Percentiles rank a stretch among this genome's conserved stretches.
Evolutionary conservation across 2,113 vertebrate genomes (phyloP).

Genomic region (Gavialis gangeticus): DNA sequence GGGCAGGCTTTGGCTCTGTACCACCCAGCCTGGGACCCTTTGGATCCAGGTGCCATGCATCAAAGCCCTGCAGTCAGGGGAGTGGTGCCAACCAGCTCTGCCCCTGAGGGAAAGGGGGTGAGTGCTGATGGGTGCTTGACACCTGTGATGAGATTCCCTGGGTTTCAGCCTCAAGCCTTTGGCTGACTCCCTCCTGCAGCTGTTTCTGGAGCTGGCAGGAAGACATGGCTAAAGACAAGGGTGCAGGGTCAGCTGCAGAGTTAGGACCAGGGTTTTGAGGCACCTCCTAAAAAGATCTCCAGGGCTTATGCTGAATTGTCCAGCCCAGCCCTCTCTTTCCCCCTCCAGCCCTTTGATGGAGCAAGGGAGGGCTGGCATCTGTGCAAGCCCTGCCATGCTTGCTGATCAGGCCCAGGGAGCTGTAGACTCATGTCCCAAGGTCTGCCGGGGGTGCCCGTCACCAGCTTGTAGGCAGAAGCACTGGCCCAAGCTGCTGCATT

Average conservation of each 20-base stretch:
- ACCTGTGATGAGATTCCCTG: neutral
- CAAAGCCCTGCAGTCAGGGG: neutral
- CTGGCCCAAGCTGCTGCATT: no score
- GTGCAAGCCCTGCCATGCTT: no score
- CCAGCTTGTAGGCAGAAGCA: no score
- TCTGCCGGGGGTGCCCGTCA: no score
- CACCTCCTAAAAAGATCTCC: neutral
- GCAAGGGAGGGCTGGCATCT: neutral
- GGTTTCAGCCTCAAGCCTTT: neutral
- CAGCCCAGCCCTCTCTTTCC: neutral
- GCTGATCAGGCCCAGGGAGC: no score
- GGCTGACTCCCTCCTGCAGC: neutral
- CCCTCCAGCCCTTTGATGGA: neutral
- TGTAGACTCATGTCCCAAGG: no score
- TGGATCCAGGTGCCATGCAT: neutral
- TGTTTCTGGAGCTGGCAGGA: neutral
- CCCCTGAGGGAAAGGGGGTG: neutral
- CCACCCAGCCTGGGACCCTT: neutral
- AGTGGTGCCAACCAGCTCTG: neutral
- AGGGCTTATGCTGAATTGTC: neutral
- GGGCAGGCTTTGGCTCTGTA: neutral
- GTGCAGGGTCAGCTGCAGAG: neutral
- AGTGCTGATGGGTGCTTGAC: neutral
- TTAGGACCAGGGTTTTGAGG: neutral
- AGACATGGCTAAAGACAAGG: neutral